Evolutionary conservation across 2,113 vertebrate species (phyloP), one percentile per base, ranked within the genome.

Genomic region (Anguilla rostrata): DNA sequence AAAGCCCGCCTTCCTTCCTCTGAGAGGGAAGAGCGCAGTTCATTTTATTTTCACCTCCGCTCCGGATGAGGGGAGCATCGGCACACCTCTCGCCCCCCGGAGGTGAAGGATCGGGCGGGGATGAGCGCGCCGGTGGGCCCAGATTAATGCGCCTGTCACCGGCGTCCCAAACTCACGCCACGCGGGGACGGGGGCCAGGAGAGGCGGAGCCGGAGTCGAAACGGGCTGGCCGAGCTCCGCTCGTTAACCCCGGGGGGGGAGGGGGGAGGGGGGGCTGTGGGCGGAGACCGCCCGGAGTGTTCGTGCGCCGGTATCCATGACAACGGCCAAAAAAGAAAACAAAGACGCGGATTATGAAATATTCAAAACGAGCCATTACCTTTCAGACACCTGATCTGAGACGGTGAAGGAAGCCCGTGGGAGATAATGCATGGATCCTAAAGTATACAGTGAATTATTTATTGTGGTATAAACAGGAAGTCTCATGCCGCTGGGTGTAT

Each of bases 381-480:
- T 90, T 82, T 53, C 86, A 66, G 87, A 86, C 87, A 83, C 53
- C 84, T 83, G 53, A 49, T 86, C 57, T 81, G 84, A 56, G 60
- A 57, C 79, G 82, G 57, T 22, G 85, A 53, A 86, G 66, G 71
- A 86, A 85, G 80, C 56, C 46, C 63, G 71, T 46, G 53, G 83
- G 88, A 92, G 91, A 87, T 90, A 85, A 89, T 88, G 89, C 85
- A 40, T n/a, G 56, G 80, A 82, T 88, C 75, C 75, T 89, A 88
- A 90, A 91, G 91, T 92, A 94, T 92, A 85, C 81, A 83, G 84
- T 94, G 90, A 94, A 94, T 95, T 93, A 95, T 95, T 89, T 83
- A 95, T 95, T 90, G 90, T 82, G 88, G 87, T 88, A 89, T 93
- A 93, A 94, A 94, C 92, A 93, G 93, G 93, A 94, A 93, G 89